Evolutionary conservation across 2,113 vertebrate species (phyloP), one percentile per base, ranked within the genome.

Genomic region (Lophochroa leadbeateri): DNA sequence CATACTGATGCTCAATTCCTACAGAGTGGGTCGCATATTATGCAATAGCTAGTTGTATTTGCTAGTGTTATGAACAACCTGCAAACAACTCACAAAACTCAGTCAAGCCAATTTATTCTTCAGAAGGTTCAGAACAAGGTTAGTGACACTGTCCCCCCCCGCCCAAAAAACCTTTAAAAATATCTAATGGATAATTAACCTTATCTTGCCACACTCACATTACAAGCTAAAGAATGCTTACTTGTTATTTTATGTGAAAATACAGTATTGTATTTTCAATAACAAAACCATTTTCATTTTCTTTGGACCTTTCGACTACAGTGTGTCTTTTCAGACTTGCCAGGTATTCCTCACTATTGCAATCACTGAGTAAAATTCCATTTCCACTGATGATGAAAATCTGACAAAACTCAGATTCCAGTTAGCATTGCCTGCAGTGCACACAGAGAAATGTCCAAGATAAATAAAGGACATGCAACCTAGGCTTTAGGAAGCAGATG

Each of bases 101-200:
- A 28, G n/a, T 28, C 60, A 28, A 43, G 60, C 28, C n/a, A 27
- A 53, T 9, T 27, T 41, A 2, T 27, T 25, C 17, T 64, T 53
- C 28, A 41, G 8, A 19, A 49, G 24, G 33, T 79, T 80, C 39
- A 74, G 60, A 41, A 41, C 8, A 13, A 39, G 39, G 13, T 39
- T 49, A 20, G 29, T 52, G 28, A 77, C 31, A 12, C 10, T 5
- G 9, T 7, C 58, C 7, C 8, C 4, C 11, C 8, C 20, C 21
- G 2, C 0, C 6, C 17, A n/a, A 46, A 47, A 82, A 68, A 20
- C 10, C 1, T 13, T 39, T 44, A 20, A 4, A 13, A 18, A 52
- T 43, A 15, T 4, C 39, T 76, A 63, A 87, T 35, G 19, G 33
- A 43, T 57, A 33, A 7, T 87, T 57, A 35, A 65, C 11, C 5